Conservation (phyloP, 1,140 invertebrate species). For the Papilio glaucus region DNA sequence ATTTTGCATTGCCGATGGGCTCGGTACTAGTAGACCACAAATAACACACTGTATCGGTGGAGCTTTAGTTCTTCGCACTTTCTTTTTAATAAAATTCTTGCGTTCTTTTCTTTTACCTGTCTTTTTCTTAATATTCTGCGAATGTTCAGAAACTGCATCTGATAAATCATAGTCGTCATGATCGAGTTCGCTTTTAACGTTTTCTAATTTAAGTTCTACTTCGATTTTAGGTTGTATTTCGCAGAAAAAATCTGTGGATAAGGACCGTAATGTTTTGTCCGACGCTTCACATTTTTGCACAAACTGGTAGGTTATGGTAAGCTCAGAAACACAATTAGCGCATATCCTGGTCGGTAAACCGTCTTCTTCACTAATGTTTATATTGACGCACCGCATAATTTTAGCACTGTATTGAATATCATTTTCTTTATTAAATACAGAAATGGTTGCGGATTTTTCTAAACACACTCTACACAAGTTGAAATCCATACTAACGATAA, state of each 20-base stretch:
- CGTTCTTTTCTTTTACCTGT: slow-evolving; percentile 20
- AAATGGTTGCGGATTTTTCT: slow-evolving; percentile 59
- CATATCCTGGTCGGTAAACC: slow-evolving; percentile 69
- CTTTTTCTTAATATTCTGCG: neutral
- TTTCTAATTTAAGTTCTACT: slow-evolving; percentile 49
- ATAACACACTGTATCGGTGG: slow-evolving; percentile 60
- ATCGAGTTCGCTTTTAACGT: slow-evolving; percentile 52
- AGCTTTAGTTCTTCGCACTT: slow-evolving; percentile 44
- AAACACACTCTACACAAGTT: slow-evolving; percentile 73
- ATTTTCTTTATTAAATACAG: slow-evolving; percentile 66
- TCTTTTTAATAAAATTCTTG: slow-evolving; percentile 37
- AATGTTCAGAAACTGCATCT: slow-evolving; percentile 27
- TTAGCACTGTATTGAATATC: slow-evolving; percentile 62
- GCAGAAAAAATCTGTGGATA: slow-evolving; percentile 44
- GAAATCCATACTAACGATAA: slow-evolving; percentile 51
- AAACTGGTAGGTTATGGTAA: slow-evolving; percentile 64
- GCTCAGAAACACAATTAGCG: slow-evolving; percentile 57
- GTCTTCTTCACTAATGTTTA: slow-evolving; percentile 64
- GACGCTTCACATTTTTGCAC: slow-evolving; percentile 69
- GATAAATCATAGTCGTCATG: slow-evolving; percentile 45
- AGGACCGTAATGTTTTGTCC: slow-evolving; percentile 60
- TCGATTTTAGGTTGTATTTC: slow-evolving; percentile 49
- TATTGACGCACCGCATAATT: slow-evolving; percentile 65
- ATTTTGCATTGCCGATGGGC: slow-evolving; percentile 85
- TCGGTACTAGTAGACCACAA: slow-evolving; percentile 58